Evolutionary conservation across 2,797 vertebrate species (phyloP).

Genomic region (Onychomys torridus): DNA sequence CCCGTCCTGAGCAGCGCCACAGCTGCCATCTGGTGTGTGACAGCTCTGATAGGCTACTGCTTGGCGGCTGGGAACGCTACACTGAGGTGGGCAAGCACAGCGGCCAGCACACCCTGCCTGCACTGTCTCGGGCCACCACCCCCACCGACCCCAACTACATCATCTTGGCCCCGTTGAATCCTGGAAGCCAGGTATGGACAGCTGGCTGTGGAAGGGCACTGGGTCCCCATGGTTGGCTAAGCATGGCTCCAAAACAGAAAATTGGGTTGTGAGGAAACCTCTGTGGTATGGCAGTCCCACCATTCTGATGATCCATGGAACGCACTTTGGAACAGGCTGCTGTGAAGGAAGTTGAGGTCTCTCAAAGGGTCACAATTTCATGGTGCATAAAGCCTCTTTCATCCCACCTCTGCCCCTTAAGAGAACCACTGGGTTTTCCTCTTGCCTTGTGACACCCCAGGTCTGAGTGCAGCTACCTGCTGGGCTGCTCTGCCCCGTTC

Average conservation of each 20-base stretch:
- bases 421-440: not conserved
- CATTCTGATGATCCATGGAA: not conserved
- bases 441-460: not conserved
- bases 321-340: not conserved
- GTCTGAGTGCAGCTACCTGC: not conserved
- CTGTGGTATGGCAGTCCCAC: not conserved
- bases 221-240: conserved; percentile 3
- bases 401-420: not conserved
- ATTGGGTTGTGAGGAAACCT: not conserved
- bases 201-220: not conserved
- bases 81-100: conserved; percentile 88
- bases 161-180: conserved; percentile 95
- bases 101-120: conserved; percentile 85
- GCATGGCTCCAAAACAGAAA: not conserved
- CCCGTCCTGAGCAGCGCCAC: conserved; percentile 90
- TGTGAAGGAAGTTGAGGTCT: not conserved
- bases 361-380: not conserved
- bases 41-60: conserved; percentile 83
- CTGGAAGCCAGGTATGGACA: conserved; percentile 94
- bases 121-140: conserved; percentile 89
- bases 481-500: not conserved
- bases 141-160: conserved; percentile 96
- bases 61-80: conserved; percentile 88
- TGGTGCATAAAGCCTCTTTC: not conserved
- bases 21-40: conserved; percentile 92